Percentiles rank a stretch among this genome's conserved stretches.
These are phyloP conservation scores for Pollachius pollachius DNA, from an alignment of 2,113 vertebrate genomes.

Conservation along the genomic window DNA sequence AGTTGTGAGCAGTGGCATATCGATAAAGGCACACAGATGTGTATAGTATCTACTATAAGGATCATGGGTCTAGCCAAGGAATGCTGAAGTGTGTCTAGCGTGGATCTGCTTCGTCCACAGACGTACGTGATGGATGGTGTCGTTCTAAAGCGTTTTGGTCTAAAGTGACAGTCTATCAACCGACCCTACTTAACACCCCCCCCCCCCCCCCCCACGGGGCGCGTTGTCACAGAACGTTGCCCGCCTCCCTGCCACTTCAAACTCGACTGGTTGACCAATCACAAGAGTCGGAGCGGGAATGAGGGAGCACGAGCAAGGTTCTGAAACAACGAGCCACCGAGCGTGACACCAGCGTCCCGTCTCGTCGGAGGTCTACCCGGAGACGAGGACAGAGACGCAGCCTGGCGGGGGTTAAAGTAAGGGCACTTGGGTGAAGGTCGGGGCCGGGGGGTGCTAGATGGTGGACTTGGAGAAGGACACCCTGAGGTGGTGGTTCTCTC, in stretches of 20 bases:
- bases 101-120: slow-evolving; percentile 50
- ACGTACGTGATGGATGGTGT: slow-evolving; percentile 50
- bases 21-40: slow-evolving; percentile 26
- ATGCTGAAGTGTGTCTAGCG: slow-evolving; percentile 72
- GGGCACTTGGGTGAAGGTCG: slow-evolving; percentile 27
- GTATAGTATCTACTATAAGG: slow-evolving; percentile 21
- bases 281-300: too few relatives aligned
- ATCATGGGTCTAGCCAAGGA: slow-evolving; percentile 54
- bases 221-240: slow-evolving; percentile 42
- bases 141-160: slow-evolving; percentile 54
- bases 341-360: slow-evolving; percentile 17
- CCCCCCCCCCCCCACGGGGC: slow-evolving; percentile 22
- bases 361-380: slow-evolving; percentile 26
- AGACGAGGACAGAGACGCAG: not conserved
- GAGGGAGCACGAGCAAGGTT: too few relatives aligned
- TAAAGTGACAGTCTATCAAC: slow-evolving; percentile 59
- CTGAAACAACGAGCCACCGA: slow-evolving; percentile 33
- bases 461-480: slow-evolving; percentile 98
- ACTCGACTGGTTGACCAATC: not conserved
- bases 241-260: not conserved
- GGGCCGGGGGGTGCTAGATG: slow-evolving; percentile 73
- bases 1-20: slow-evolving; percentile 59
- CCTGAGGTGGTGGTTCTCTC: slow-evolving; percentile 91
- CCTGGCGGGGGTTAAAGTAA: slow-evolving; percentile 13
- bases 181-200: slow-evolving; percentile 36